Conservation (phyloP, 53 echinoderm and acorn worm species). For the Patiria pectinifera region DNA sequence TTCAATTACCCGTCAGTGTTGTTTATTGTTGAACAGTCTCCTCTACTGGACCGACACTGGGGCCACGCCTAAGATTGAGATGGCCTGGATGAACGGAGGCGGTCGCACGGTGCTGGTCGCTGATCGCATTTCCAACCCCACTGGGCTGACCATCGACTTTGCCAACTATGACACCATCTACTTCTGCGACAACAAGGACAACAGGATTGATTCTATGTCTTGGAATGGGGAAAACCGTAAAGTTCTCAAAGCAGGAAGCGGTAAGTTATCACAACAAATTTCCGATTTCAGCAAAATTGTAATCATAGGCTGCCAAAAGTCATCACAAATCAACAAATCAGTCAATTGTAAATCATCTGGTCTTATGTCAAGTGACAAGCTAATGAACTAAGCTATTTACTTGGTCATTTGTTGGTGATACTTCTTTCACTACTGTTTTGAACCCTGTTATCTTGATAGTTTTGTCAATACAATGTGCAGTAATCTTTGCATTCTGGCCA, state of each 20-base stretch:
- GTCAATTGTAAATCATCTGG: too few species aligned
- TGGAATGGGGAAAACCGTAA: conserved; percentile 64
- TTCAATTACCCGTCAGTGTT: neutral
- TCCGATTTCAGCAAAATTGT: too few species aligned
- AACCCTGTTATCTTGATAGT: neutral
- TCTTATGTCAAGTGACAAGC: too few species aligned
- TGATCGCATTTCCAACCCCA: conserved; percentile 52
- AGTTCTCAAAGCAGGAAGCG: conserved; percentile 14
- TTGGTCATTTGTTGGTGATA: too few species aligned
- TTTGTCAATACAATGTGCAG: neutral
- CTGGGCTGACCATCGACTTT: conserved; percentile 77
- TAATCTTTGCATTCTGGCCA: too few species aligned
- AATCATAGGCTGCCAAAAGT: too few species aligned
- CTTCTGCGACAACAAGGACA: conserved; percentile 70
- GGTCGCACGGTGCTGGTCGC: conserved; percentile 66
- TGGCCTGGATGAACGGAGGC: conserved; percentile 72
- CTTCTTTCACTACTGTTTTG: too few species aligned
- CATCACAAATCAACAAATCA: too few species aligned
- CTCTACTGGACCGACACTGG: conserved; percentile 78
- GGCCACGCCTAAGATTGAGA: conserved; percentile 62
- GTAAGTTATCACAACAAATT: conserved; percentile 29
- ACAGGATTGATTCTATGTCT: conserved; percentile 61
- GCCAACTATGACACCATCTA: conserved; percentile 63
- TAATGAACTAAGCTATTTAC: too few species aligned
- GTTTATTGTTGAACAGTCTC: conserved; percentile 20